Evolutionary conservation across 2,888 invertebrate species (phyloP).

Genomic region (Athalia circularis): DNA sequence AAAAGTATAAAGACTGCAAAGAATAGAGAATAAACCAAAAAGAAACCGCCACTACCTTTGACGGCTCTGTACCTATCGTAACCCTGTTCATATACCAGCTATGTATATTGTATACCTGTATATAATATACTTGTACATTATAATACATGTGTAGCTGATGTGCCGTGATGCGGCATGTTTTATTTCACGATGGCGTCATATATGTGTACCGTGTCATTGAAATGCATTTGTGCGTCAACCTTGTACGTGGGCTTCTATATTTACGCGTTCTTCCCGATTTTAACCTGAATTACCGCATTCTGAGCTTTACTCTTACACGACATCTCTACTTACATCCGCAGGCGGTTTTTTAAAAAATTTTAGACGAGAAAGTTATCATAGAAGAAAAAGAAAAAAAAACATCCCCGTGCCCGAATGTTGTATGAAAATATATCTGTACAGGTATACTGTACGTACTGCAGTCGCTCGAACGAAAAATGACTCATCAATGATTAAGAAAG

Average conservation of each 20-base stretch:
- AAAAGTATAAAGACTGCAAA: constrained; percentile 55
- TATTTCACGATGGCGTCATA: no score
- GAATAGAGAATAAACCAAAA: constrained; percentile 27
- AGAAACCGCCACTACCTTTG: constrained; percentile 57
- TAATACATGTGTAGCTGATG: no score
- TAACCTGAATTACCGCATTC: constrained; percentile 4
- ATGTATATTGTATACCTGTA: no score
- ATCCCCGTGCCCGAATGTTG: no score
- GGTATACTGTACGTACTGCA: no score
- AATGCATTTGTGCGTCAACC: background rate
- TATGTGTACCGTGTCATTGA: background rate
- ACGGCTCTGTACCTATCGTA: constrained; percentile 58
- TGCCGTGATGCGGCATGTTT: no score
- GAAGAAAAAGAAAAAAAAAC: background rate
- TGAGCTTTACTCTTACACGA: background rate
- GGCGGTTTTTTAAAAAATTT: background rate
- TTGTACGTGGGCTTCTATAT: constrained; percentile 4
- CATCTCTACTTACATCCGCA: background rate
- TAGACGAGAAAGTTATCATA: background rate
- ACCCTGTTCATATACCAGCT: no score
- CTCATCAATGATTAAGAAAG: no score
- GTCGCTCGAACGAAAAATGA: background rate
- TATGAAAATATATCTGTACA: no score
- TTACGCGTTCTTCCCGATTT: constrained; percentile 22
- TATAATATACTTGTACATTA: no score